Base-by-base conservation (phyloP, 1,140 invertebrate species). In the Bombus breviceps region DNA sequence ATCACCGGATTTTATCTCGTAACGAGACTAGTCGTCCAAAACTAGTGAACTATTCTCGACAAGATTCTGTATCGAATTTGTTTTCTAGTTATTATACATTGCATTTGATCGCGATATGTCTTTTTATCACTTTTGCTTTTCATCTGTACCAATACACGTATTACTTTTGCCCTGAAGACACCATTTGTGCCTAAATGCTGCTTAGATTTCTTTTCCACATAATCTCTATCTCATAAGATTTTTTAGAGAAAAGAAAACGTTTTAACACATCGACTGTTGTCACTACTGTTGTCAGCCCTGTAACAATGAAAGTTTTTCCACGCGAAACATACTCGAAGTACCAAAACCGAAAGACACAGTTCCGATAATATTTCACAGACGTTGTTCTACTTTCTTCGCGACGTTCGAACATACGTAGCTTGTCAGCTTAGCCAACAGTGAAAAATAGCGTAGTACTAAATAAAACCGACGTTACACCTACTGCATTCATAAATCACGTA, bases 1-100 rank as follows among this genome's bases (percentile, higher is more conserved):
- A 8, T 41, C 37, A n/a, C 18, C 53, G 28, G 69, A 80, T 79
- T 79, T 80, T 80, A 62, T 62, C 76, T 79, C 41, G 64, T 10
- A 5, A 25, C 32, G 4, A 25, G 43, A 39, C 53, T 64, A 37
- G 5, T 66, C 5, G 43, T 73, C n/a, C 32, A 28, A 57, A 13
- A 1, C 25, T 9, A 34, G 34, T 4, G 12, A 37, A 18, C 22
- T 28, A 25, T 68, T 43, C 25, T 1, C n/a, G 3, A 28, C 39
- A 3, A 69, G 57, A 64, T 22, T 53, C 47, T 22, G 6, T 53
- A 53, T 53, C 47, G 47, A 53, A 53, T 22, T 53, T 22, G 18
- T 53, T 53, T 22, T 6, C 47, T 53, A 53, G 6, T 53, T 22
- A 8, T 53, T 53, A 53, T 22, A 22, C 47, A 1, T 53, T 53